These are phyloP conservation scores for Drosophila prosaltans DNA, from an alignment of 1,140 invertebrate species.

Conservation along the genomic window DNA sequence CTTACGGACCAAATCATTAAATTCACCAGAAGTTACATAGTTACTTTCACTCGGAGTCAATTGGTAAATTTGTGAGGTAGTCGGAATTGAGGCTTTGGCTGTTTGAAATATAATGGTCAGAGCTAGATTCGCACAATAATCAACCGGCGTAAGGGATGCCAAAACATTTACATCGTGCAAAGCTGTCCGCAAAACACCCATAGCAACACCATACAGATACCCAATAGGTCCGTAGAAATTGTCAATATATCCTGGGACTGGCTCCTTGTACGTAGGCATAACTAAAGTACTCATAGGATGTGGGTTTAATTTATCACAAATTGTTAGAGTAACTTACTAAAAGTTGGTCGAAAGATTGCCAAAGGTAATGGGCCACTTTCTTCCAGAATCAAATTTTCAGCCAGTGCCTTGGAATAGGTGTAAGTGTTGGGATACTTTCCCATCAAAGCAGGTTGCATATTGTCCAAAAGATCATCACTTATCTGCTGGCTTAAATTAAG, in stretches of 20 bases:
- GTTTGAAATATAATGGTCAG: slow-evolving; percentile 89
- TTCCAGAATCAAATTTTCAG: slow-evolving; percentile 88
- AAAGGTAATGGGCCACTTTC: slow-evolving; percentile 88
- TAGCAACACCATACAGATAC: slow-evolving; percentile 86
- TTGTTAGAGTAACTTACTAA: slow-evolving; percentile 84
- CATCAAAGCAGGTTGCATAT: slow-evolving; percentile 87
- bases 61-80: slow-evolving; percentile 87
- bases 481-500: slow-evolving; percentile 83
- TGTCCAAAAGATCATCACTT: slow-evolving; percentile 85
- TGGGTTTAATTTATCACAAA: neutral
- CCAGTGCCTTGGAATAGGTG: slow-evolving; percentile 91
- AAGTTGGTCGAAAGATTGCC: slow-evolving; percentile 88
- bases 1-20: slow-evolving; percentile 72
- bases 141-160: slow-evolving; percentile 92
- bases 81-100: slow-evolving; percentile 55
- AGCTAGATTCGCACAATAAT: slow-evolving; percentile 90
- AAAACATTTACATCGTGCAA: slow-evolving; percentile 84
- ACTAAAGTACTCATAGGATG: slow-evolving; percentile 83
- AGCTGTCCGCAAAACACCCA: slow-evolving; percentile 88
- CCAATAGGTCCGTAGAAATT: slow-evolving; percentile 95
- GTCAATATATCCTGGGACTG: slow-evolving; percentile 91
- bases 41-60: slow-evolving; percentile 87
- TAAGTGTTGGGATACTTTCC: slow-evolving; percentile 92
- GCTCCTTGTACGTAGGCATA: slow-evolving; percentile 90
- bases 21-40: slow-evolving; percentile 86